Evolutionary conservation across 2,113 vertebrate genomes (phyloP).

Genomic region (Sinosuthora webbiana): DNA sequence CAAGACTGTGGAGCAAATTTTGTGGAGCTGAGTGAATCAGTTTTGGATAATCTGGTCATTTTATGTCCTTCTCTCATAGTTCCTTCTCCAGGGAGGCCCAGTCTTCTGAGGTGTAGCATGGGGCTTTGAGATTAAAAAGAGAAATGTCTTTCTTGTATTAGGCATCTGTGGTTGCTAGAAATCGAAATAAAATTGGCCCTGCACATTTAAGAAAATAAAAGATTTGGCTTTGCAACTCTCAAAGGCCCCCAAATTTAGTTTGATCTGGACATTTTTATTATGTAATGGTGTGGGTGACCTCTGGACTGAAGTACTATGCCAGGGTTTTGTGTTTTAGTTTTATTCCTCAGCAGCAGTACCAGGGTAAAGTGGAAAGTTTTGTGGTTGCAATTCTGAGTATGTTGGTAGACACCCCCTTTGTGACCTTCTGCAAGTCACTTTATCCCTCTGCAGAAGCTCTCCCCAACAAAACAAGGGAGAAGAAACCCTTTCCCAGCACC

Average conservation of each 20-base stretch:
- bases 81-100: background rate
- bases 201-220: background rate
- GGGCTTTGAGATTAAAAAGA: background rate
- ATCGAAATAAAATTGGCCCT: fast-evolving
- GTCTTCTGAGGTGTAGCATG: background rate
- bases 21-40: background rate
- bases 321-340: background rate
- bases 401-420: background rate
- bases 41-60: background rate
- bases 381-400: background rate
- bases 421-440: background rate
- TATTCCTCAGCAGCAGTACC: background rate
- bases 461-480: background rate
- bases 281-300: background rate
- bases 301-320: background rate
- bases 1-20: background rate
- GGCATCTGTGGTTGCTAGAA: background rate
- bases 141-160: background rate
- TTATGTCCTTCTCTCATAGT: background rate
- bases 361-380: background rate
- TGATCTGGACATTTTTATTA: background rate
- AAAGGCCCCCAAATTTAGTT: background rate
- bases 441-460: background rate
- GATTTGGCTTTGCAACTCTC: background rate
- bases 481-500: background rate